Conservation (phyloP, 2,797 vertebrate species). For the Taeniopygia guttata region DNA sequence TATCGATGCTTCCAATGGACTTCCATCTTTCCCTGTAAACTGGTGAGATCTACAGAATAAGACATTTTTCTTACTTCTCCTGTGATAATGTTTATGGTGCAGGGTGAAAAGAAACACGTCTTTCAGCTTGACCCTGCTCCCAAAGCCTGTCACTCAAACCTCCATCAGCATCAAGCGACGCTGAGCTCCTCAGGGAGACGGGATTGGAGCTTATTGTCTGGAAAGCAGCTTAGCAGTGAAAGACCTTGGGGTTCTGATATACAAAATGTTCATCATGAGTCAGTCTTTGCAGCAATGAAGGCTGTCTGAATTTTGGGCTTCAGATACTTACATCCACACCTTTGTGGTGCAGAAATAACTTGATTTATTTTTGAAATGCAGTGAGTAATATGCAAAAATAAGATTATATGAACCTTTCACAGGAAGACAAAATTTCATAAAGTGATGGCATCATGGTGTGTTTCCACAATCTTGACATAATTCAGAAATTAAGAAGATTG, state of each 20-base stretch:
- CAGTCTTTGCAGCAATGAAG: neutral
- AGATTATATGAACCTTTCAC: neutral
- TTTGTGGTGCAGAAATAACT: neutral
- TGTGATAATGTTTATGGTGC: neutral
- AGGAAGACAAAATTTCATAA: neutral
- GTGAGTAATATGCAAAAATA: neutral
- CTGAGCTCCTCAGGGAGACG: neutral
- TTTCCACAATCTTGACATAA: neutral
- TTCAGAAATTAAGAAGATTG: neutral
- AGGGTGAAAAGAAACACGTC: neutral
- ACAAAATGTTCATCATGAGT: neutral
- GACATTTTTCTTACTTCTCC: neutral
- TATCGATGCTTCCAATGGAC: neutral
- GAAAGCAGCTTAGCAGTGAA: neutral
- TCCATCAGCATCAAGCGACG: neutral
- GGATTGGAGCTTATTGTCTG: neutral
- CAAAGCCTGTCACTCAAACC: neutral
- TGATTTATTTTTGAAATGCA: neutral
- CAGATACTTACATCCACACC: neutral
- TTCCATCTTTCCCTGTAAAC: neutral
- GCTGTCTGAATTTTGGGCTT: neutral
- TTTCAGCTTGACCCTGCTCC: neutral
- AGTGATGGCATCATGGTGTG: neutral
- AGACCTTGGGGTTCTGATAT: neutral
- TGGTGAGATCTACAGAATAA: neutral